phyloP scores from a whole-genome alignment of 2,113 vertebrate species.

The Nyctibius bracteatus region DNA sequence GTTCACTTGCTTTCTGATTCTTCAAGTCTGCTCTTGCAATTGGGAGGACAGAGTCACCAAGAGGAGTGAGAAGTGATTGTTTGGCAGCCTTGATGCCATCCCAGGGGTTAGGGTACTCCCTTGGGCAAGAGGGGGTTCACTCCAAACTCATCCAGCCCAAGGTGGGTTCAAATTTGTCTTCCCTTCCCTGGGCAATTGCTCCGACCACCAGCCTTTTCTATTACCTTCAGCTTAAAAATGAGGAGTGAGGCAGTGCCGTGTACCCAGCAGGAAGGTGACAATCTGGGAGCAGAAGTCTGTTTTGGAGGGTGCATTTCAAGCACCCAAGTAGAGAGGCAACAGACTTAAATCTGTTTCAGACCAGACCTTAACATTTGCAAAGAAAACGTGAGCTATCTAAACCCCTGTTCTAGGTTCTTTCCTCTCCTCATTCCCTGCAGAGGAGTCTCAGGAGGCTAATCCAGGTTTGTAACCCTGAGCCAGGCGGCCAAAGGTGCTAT shows the following conservation, averaged over 20 bases:
- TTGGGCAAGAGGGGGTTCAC: accelerated
- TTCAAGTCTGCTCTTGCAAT: background rate
- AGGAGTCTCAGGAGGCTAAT: background rate
- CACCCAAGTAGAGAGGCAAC: background rate
- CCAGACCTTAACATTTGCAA: background rate
- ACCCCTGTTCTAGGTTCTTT: background rate
- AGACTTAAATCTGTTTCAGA: background rate
- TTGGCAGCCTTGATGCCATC: background rate
- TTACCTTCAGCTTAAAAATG: background rate
- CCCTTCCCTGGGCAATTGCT: background rate
- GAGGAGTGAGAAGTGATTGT: background rate
- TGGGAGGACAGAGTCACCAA: background rate
- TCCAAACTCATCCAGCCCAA: background rate
- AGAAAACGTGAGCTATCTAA: background rate
- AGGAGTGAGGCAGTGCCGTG: accelerated
- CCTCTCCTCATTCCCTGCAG: background rate
- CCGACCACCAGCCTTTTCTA: background rate
- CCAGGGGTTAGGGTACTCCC: background rate
- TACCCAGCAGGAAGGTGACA: background rate
- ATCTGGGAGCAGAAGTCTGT: background rate
- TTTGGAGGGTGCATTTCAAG: background rate
- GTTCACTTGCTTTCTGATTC: background rate
- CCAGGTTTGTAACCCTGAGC: background rate
- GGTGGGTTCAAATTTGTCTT: background rate
- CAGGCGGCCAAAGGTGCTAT: background rate